Evolutionary conservation across 2,888 invertebrate species (phyloP), one percentile per base, ranked within the genome.

Genomic region (Brachyopa scutellaris): DNA sequence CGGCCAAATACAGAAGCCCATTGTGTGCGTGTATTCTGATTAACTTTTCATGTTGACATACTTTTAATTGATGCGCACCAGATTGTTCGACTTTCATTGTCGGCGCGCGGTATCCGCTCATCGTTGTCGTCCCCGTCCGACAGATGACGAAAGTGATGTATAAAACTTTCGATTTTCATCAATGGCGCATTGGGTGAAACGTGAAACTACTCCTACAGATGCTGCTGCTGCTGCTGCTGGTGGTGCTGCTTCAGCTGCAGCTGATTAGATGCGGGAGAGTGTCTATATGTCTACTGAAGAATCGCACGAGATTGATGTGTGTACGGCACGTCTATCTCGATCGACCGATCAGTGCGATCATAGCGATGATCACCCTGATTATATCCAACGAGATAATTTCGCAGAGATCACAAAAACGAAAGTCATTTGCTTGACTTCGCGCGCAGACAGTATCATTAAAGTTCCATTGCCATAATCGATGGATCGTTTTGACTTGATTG

Each of bases 31-130:
- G 31, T 70, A 82, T 82, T 82, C 70, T 82, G 82, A 77, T 82
- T 72, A 77, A 76, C 77, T 82, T 47, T 72, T 77, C 82, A 77
- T 77, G 82, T 82, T 82, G 82, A 82, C 82, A 82, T 82, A 82
- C 82, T 82, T 82, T 82, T 82, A 82, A 82, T 82, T 82, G 82
- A 82, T 82, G 77, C n/a, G n/a, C 82, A 82, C 82, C 82, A 76
- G 82, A 82, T 82, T 77, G 82, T 82, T 77, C 45, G 82, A 77
- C 77, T 82, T 82, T 82, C 82, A 77, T 82, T 82, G 82, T 77
- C 82, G 82, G 72, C 21, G 51, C 31, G 62, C 80, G 38, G 29
- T 40, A 2, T 62, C 26, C 21, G 33, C 33, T 29, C 19, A 19
- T n/a, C n/a, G 53, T 9, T 17, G 53, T 17, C 51, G 19, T 26